Conservation (phyloP, 2,888 invertebrate species). For the Amitus sp. region DNA sequence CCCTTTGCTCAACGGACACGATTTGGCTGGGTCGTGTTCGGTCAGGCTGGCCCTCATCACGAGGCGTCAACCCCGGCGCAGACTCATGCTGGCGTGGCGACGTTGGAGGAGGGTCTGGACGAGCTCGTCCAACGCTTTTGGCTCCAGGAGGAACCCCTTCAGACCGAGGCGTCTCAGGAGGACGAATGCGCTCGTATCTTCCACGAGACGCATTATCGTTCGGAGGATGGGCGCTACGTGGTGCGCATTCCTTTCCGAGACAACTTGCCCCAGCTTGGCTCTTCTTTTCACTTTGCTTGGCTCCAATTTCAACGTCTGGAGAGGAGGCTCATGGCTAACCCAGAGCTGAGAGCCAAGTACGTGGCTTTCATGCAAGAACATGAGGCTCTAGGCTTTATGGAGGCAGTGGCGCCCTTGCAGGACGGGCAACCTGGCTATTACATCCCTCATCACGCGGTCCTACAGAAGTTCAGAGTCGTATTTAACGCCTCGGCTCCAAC, state of each 20-base stretch:
- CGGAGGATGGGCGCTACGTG: neutral
- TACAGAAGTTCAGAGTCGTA: slow-evolving; percentile 7
- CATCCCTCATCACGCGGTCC: too few relatives aligned
- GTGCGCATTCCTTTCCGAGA: slow-evolving; percentile 3
- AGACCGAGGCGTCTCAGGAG: neutral
- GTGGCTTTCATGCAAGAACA: slow-evolving; percentile 5
- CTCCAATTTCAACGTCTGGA: neutral
- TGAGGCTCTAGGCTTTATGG: slow-evolving; percentile 5
- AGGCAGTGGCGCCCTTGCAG: too few relatives aligned
- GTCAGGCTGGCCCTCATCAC: neutral
- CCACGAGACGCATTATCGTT: neutral
- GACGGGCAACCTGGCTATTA: too few relatives aligned
- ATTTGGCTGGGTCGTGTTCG: slow-evolving; percentile 8
- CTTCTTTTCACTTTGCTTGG: neutral
- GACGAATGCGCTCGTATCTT: slow-evolving; percentile 5
- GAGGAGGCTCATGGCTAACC: neutral
- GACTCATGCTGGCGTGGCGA: neutral
- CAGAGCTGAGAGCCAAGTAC: neutral
- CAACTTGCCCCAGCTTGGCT: neutral
- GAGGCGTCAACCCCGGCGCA: too few relatives aligned
- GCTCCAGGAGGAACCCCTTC: slow-evolving; percentile 12
- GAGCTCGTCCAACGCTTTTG: slow-evolving; percentile 13
- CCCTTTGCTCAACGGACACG: slow-evolving; percentile 6
- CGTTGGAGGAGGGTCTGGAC: neutral
- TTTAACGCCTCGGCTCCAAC: slow-evolving; percentile 4